Evolutionary conservation across 2,888 invertebrate genomes (phyloP), one percentile per base, ranked within the genome.

Genomic region (Doris montereyensis): DNA sequence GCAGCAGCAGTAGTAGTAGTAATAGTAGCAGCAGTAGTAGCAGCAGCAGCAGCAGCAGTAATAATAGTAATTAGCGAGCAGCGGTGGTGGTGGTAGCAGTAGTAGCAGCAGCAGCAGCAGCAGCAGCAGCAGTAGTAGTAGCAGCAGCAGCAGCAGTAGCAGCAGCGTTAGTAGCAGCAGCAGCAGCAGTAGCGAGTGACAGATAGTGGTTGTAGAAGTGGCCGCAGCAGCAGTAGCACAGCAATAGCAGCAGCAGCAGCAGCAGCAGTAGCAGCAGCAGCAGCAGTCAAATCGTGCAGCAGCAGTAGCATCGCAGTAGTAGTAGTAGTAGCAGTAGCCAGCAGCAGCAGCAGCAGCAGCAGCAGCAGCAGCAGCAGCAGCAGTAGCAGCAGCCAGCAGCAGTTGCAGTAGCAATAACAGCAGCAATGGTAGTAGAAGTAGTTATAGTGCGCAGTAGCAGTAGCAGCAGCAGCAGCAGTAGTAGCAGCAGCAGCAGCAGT

Each of bases 21-120:
- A 79, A 65, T 74, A 79, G 57, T 81, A 70, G 62, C 60, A 79
- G 58, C 80, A 79, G 74, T 74, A 79, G 67, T 81, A 79, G 60
- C 60, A 79, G 67, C 75, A 71, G 62, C 58, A 81, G 62, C 75
- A 81, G 65, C 41, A 81, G n/a, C n/a, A n/a, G n/a, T n/a, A n/a
- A n/a, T n/a, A n/a, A n/a, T n/a, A n/a, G n/a, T n/a, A n/a, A n/a
- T n/a, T n/a, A n/a, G n/a, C n/a, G n/a, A n/a, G n/a, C n/a, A n/a
- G n/a, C n/a, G n/a, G n/a, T n/a, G n/a, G 68, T 81, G 77, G 70
- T 58, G 77, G 70, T 82, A 81, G 58, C 68, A 77, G 60, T 82
- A 81, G 60, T 77, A 77, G 70, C 77, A 81, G 70, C 68, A 81
- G 70, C 13, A 52, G 52, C 13, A 52, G 52, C 13, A 52, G 52